These are phyloP conservation scores for Uropetala carovei DNA, from an alignment of 2,888 invertebrate genomes.

Conservation along the genomic window DNA sequence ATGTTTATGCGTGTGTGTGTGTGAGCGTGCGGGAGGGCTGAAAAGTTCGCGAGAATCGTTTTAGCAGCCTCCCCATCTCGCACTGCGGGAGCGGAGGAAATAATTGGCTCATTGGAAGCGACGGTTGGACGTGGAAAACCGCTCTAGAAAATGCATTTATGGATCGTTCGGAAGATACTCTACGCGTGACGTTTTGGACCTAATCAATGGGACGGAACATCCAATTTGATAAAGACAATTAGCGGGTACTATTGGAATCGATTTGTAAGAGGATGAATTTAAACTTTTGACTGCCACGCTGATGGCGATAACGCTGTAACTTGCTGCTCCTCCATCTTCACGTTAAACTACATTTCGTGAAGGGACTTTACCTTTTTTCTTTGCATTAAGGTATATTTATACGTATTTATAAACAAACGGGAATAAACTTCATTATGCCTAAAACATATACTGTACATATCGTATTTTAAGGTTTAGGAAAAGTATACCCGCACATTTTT, in stretches of 20 bases:
- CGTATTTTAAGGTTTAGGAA: too few species aligned
- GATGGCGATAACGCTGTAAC: too few species aligned
- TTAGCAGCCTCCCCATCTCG: background rate
- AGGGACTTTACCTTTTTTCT: too few species aligned
- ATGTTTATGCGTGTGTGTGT: too few species aligned
- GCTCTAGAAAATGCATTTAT: conserved; percentile 12
- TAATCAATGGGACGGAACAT: background rate
- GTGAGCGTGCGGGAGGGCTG: background rate
- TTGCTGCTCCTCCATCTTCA: too few species aligned
- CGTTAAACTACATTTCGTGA: too few species aligned
- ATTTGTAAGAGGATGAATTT: background rate
- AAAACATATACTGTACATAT: too few species aligned
- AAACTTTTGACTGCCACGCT: background rate
- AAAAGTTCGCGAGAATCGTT: conserved; percentile 14
- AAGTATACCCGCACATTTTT: too few species aligned
- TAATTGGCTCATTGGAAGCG: conserved; percentile 22
- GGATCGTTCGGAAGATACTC: background rate
- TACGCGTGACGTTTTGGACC: background rate
- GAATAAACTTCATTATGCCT: too few species aligned
- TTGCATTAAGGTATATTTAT: too few species aligned
- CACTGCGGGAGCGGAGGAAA: background rate
- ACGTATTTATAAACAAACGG: too few species aligned
- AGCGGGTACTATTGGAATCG: background rate
- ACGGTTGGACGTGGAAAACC: background rate
- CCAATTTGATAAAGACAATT: background rate